phyloP scores from a whole-genome alignment of 1,140 invertebrate genomes.

The Phymorhynchus buccinoides region DNA sequence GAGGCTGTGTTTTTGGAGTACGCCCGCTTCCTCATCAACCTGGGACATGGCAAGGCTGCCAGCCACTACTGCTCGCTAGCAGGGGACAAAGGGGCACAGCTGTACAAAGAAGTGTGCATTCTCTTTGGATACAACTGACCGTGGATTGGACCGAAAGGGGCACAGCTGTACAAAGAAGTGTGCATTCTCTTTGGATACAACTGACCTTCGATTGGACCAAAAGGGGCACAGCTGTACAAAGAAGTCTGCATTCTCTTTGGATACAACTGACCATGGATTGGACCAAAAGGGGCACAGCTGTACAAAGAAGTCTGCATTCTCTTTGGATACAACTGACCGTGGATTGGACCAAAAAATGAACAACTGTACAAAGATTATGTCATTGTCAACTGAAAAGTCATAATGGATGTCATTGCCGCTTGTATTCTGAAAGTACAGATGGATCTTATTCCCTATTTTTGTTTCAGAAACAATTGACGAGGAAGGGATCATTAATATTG shows the following conservation, averaged over 20 bases:
- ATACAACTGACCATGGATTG: not conserved
- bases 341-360: slow-evolving; percentile 68
- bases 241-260: not conserved
- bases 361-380: slow-evolving; percentile 64
- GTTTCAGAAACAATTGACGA: no score
- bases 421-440: no score
- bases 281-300: not conserved
- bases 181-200: slow-evolving; percentile 64
- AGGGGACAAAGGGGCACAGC: slow-evolving; percentile 69
- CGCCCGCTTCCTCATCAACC: slow-evolving; percentile 66
- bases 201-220: not conserved
- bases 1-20: slow-evolving; percentile 73
- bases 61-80: slow-evolving; percentile 67
- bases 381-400: not conserved
- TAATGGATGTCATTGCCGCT: not conserved
- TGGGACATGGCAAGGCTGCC: slow-evolving; percentile 66
- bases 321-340: slow-evolving; percentile 61
- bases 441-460: no score
- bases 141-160: slow-evolving; percentile 68
- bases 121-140: slow-evolving; percentile 67
- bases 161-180: slow-evolving; percentile 70
- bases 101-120: slow-evolving; percentile 71
- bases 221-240: no score
- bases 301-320: not conserved
- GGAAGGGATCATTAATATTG: no score